phyloP scores from a whole-genome alignment of 2,888 invertebrate species.

The Aquatica leii region DNA sequence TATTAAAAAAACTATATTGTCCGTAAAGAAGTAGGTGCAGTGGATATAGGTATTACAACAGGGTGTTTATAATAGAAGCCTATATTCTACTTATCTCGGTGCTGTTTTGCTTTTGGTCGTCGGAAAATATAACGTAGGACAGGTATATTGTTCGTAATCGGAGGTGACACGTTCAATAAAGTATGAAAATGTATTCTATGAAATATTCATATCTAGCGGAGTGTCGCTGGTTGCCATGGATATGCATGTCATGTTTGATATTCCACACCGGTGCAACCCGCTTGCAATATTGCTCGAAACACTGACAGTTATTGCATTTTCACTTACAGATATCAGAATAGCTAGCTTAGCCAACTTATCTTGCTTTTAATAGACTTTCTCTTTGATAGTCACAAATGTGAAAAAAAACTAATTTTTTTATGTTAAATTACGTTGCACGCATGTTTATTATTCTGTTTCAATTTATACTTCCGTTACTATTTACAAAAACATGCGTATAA shows the following conservation, averaged over 20 bases:
- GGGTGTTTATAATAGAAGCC: slow-evolving; percentile 25
- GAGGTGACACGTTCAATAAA: slow-evolving; percentile 64
- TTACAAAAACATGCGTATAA: no score
- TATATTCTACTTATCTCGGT: slow-evolving; percentile 28
- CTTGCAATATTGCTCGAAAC: slow-evolving; percentile 46
- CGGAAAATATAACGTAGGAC: slow-evolving; percentile 47
- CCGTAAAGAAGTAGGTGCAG: slow-evolving; percentile 13
- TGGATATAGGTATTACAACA: slow-evolving; percentile 11
- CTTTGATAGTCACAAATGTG: no score
- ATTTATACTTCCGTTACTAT: no score
- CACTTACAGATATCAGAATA: slow-evolving; percentile 40
- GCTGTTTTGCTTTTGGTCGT: slow-evolving; percentile 31
- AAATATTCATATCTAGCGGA: slow-evolving; percentile 62
- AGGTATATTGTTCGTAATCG: slow-evolving; percentile 63
- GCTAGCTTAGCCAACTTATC: slow-evolving; percentile 17
- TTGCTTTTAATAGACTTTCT: slow-evolving; percentile 28
- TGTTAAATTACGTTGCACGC: no score
- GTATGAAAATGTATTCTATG: slow-evolving; percentile 64
- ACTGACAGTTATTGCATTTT: slow-evolving; percentile 62
- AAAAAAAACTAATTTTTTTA: no score
- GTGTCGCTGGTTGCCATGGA: slow-evolving; percentile 58
- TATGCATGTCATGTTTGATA: slow-evolving; percentile 61
- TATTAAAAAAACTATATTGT: slow-evolving; percentile 18
- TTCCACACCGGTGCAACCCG: slow-evolving; percentile 58
- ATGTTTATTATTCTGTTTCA: no score